phyloP scores from a whole-genome alignment of 92 coral and sea anemone genomes.

The Palythoa grandis region DNA sequence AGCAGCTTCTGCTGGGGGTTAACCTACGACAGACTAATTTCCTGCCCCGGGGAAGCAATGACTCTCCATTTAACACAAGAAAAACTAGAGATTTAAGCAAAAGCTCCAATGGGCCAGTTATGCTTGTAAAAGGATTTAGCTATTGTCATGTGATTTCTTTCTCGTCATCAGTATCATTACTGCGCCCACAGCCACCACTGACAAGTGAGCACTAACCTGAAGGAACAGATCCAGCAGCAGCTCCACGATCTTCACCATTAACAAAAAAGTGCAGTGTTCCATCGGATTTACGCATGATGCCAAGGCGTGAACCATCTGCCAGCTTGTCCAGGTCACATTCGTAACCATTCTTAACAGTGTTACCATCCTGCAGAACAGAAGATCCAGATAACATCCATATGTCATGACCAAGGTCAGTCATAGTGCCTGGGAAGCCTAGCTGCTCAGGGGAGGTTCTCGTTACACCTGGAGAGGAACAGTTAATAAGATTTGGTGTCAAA shows the following conservation, averaged over 20 bases:
- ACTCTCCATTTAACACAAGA: too few species aligned
- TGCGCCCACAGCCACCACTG: too few species aligned
- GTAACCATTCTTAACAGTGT: slow-evolving; percentile 87
- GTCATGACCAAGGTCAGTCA: slow-evolving; percentile 91
- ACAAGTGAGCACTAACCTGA: slow-evolving; percentile 59
- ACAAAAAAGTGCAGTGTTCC: slow-evolving; percentile 88
- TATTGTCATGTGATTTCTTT: too few species aligned
- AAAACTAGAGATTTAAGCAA: too few species aligned
- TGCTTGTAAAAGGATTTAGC: too few species aligned
- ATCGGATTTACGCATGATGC: slow-evolving; percentile 90
- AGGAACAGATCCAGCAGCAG: slow-evolving; percentile 85
- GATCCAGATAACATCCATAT: slow-evolving; percentile 95
- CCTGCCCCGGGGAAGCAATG: too few species aligned
- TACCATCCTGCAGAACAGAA: slow-evolving; percentile 91
- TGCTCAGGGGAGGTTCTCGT: slow-evolving; percentile 74
- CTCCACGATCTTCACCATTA: slow-evolving; percentile 88
- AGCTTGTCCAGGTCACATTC: slow-evolving; percentile 92
- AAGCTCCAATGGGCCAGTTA: too few species aligned
- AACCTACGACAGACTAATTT: too few species aligned
- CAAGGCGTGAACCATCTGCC: slow-evolving; percentile 79
- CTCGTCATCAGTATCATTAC: too few species aligned
- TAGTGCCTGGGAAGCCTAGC: slow-evolving; percentile 82
- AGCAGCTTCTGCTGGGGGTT: too few species aligned
- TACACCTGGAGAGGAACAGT: slow-evolving; percentile 58
- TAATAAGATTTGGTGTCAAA: not conserved